These are phyloP conservation scores for Metopolophium dirhodum DNA, from an alignment of 1,140 invertebrate genomes.

Conservation along the genomic window DNA sequence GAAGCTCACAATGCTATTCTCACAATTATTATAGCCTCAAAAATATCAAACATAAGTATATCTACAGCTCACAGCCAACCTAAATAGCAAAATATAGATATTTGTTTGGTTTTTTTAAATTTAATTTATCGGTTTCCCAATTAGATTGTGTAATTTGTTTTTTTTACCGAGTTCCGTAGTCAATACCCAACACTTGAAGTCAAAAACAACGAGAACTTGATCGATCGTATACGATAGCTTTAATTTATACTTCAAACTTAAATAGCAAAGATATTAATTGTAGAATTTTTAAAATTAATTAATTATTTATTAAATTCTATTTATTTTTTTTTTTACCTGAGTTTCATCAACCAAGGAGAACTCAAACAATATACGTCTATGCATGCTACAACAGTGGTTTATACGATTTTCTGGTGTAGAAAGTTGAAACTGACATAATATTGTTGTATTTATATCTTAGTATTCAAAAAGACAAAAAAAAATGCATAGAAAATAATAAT, in stretches of 20 bases:
- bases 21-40: background rate
- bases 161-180: background rate
- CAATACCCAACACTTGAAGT: background rate
- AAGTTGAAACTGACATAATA: background rate
- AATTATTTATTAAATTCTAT: too few relatives aligned
- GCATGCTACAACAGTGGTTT: background rate
- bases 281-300: too few relatives aligned
- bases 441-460: background rate
- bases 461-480: background rate
- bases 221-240: background rate
- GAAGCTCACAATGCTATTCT: background rate
- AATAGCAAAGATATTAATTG: too few relatives aligned
- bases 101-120: background rate
- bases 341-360: too few relatives aligned
- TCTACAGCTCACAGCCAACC: background rate
- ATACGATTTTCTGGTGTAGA: too few relatives aligned
- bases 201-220: background rate
- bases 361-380: background rate
- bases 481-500: background rate
- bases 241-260: too few relatives aligned
- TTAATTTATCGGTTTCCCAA: too few relatives aligned
- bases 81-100: background rate
- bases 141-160: background rate
- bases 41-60: background rate
- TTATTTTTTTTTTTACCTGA: too few relatives aligned